Base-by-base conservation (phyloP, 2,113 vertebrate species). In the Tragelaphus strepsiceros region DNA sequence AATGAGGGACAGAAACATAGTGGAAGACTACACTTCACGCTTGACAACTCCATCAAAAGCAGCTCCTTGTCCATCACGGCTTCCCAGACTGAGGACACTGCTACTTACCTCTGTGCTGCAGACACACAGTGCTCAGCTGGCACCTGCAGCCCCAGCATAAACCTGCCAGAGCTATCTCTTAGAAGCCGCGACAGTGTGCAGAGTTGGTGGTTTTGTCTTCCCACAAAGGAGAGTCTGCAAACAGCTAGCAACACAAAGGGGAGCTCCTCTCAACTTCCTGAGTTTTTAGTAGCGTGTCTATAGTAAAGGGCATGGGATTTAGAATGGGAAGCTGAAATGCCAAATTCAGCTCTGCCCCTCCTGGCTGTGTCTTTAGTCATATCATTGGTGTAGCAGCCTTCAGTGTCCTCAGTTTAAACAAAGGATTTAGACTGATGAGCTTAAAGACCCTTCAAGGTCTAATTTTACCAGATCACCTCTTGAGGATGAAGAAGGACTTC, bases 71-170 rank as follows among this genome's bases (percentile, higher is more conserved):
- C 26, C 71, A 88, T 97, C 56, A 13, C 0, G 0, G 62, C 19
- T 12, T 85, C 88, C 54, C 22, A 8, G 43, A 2, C 12, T 28
- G 35, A 71, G 46, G 95, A 97, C 6, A 0, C 81, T 1, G 91
- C 82, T 49, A 12, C 46, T 46, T 97, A 95, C 43, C 26, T 90
- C 93, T 98, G 97, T 86, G 91, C 96, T 17, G 12, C 7, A 1
- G 86, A 39, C 0, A 16, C 95, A 91, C 82, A 39, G 61, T 71
- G n/a, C 2, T 74, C 39, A 6, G 28, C 43, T 11, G 30, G 35
- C 83, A 91, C 21, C 87, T 78, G 61, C 59, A 58, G 49, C 67
- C 43, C 9, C 4, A 15, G 49, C 7, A 1, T 46, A 94, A 81
- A 92, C 78, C 30, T 32, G 19, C 32, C 21, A 7, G n/a, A 39